Evolutionary conservation across 1,140 invertebrate species (phyloP), one percentile per base, ranked within the genome.

Genomic region (Hirudo medicinalis): DNA sequence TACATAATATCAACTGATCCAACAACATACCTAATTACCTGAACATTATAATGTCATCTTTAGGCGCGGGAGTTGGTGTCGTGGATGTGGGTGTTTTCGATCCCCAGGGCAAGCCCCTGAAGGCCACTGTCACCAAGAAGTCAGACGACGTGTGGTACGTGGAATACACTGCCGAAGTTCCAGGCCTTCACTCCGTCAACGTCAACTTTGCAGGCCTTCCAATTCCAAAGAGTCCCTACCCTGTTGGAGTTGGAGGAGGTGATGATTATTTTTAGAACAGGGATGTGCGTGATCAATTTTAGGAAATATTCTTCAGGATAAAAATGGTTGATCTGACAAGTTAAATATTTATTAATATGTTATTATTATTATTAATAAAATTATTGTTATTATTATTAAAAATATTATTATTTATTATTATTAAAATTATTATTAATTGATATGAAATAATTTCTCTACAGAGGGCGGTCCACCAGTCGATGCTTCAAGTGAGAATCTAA

Each of bases 31-130:
- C 22, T 20, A 63, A 13, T 40, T 40, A 40, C 40, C 19, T 63
- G 20, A 9, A 13, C 3, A 32, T 27, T 13, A 57, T 70, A 36
- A 73, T 22, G 66, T 73, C 75, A 53, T 57, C 71, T 72, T 75
- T 79, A 88, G 90, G 88, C 80, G 91, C 91, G 76, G 91, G 91
- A 54, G 85, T 86, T 74, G 91, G 91, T 63, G 87, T 88, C 54
- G 88, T 91, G 4, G 90, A 92, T 84, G 90, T 92, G 20, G 87
- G 89, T 55, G 88, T 93, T 74, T 81, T 92, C 27, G 90, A 93
- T 84, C 88, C 90, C 4, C 85, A 87, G 75, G 89, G 89, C 68
- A 86, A 88, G 70, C 87, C 88, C 0, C 87, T 92, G n/a, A 76
- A 77, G 57, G 77, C 81, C 60, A 73, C 72, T 25, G 80, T 78